Evolutionary conservation across 2,113 vertebrate genomes (phyloP).

Genomic region (Ovibos moschatus): DNA sequence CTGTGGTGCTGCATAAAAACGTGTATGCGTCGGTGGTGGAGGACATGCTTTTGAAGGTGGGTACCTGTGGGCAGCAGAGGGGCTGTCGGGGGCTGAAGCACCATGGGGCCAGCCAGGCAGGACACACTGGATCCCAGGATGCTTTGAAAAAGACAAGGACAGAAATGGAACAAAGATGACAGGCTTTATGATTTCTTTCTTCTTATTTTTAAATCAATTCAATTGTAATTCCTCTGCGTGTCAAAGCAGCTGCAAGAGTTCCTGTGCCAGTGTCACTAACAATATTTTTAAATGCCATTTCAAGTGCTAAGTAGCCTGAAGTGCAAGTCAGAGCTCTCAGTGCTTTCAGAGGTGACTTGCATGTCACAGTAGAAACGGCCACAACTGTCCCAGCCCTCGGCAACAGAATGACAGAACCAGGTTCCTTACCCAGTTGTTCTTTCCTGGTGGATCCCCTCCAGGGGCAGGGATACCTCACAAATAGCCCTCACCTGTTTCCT

Average conservation of each 20-base stretch:
- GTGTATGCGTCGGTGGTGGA: conserved; percentile 93
- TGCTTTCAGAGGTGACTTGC: background rate
- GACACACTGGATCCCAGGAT: background rate
- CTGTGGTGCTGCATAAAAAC: conserved; percentile 91
- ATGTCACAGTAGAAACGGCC: background rate
- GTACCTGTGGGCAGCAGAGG: background rate
- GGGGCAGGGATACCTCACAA: background rate
- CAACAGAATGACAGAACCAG: too few species aligned
- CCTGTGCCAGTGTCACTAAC: background rate
- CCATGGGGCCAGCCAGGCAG: background rate
- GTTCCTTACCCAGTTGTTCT: background rate
- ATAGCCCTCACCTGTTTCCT: background rate
- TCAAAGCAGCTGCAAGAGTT: background rate
- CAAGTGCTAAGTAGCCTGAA: background rate
- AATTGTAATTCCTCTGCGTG: background rate
- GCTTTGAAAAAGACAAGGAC: background rate
- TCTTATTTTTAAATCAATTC: background rate
- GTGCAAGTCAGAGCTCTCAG: background rate
- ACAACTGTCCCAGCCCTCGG: background rate
- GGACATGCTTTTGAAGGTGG: conserved; percentile 97
- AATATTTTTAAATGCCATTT: background rate
- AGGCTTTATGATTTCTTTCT: background rate
- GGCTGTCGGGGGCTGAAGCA: background rate
- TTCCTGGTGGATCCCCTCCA: background rate
- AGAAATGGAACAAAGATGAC: background rate